phyloP scores from a whole-genome alignment of 2,797 vertebrate species.

The Sebastes matsubarae region DNA sequence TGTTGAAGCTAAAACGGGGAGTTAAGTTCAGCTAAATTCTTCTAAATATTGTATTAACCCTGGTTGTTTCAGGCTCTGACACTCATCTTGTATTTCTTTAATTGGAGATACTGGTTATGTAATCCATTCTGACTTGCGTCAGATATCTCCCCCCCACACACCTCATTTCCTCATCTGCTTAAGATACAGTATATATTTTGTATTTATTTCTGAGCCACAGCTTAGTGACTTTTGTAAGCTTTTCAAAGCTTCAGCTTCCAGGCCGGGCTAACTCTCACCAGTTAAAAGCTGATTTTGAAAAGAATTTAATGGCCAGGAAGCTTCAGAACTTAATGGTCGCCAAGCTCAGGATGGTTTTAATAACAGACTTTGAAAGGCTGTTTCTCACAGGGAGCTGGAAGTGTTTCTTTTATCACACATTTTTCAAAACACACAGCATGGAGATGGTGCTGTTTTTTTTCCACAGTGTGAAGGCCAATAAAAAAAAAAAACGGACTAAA shows the following conservation, averaged over 20 bases:
- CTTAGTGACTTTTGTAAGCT: constrained; percentile 10
- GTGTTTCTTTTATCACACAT: not conserved
- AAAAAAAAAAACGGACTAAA: not conserved
- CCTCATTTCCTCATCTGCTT: not conserved
- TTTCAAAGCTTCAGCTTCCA: not conserved
- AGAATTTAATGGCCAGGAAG: constrained; percentile 1
- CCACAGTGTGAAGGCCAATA: too few species aligned
- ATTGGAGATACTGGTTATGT: not conserved
- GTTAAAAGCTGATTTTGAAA: constrained; percentile 1
- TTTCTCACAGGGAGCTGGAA: not conserved
- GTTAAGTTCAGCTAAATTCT: not conserved
- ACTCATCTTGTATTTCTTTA: not conserved
- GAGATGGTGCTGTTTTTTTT: not conserved
- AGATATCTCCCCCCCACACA: too few species aligned
- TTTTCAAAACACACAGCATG: not conserved
- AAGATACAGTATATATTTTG: not conserved
- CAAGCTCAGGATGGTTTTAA: not conserved
- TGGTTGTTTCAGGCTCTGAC: not conserved
- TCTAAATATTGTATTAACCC: not conserved
- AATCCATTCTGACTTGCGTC: not conserved
- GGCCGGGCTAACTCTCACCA: not conserved
- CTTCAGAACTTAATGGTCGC: not conserved
- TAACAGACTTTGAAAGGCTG: not conserved
- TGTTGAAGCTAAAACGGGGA: not conserved
- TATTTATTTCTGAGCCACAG: not conserved